Evolutionary conservation across 2,888 invertebrate species (phyloP).

Genomic region (Thalpophila matura): DNA sequence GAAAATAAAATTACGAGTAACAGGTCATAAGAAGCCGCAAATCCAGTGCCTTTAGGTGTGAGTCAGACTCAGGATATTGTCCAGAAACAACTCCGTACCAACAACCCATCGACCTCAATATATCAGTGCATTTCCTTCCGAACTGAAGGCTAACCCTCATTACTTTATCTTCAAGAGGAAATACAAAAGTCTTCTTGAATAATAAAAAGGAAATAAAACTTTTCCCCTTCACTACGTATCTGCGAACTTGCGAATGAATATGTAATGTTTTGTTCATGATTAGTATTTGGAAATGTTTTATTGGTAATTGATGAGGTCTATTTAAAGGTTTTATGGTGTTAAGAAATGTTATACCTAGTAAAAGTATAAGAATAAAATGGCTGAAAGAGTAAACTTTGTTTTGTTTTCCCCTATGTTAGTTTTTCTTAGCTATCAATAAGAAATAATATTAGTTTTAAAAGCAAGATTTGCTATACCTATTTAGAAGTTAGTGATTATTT

Average conservation of each 20-base stretch:
- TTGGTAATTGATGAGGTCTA: conserved; percentile 24
- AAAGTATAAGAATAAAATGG: no score
- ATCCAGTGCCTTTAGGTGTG: conserved; percentile 14
- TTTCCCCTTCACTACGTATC: conserved; percentile 26
- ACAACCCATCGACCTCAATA: conserved; percentile 61
- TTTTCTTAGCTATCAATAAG: no score
- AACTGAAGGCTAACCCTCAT: conserved; percentile 56
- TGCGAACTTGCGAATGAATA: conserved; percentile 43
- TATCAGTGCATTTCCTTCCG: conserved; percentile 66
- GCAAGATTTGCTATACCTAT: no score
- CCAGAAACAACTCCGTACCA: conserved; percentile 26
- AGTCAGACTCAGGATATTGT: conserved; percentile 25
- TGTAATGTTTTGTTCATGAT: conserved; percentile 41
- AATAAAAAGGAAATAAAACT: conserved; percentile 58
- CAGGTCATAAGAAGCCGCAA: conserved; percentile 29
- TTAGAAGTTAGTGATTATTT: no score
- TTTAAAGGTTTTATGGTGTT: conserved; percentile 1
- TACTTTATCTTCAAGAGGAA: conserved; percentile 59
- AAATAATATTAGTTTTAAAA: no score
- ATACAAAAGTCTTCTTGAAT: conserved; percentile 62
- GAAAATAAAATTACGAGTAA: conserved; percentile 32
- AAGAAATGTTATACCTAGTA: background rate
- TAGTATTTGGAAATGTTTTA: conserved; percentile 36
- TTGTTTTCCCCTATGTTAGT: no score
- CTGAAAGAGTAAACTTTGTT: no score